phyloP scores from a whole-genome alignment of 2,113 vertebrate genomes.

The Scophthalmus maximus region DNA sequence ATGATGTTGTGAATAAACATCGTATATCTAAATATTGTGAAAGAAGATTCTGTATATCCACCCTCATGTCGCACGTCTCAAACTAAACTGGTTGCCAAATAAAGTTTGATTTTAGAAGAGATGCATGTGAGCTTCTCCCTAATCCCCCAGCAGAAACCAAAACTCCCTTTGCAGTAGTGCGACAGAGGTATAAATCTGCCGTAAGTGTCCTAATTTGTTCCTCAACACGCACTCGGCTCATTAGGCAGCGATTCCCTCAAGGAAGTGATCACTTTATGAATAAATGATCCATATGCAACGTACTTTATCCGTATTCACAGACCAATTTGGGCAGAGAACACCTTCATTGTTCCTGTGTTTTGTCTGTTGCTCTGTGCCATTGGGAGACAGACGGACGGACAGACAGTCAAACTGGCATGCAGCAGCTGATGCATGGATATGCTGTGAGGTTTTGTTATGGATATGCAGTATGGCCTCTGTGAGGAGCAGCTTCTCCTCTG shows the following conservation, averaged over 20 bases:
- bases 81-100: no score
- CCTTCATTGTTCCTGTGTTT: background rate
- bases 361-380: conserved; percentile 10
- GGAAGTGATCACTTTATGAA: conserved; percentile 31
- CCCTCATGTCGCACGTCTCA: no score
- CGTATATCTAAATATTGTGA: no score
- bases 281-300: conserved; percentile 19
- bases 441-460: conserved; percentile 56
- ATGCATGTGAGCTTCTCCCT: background rate
- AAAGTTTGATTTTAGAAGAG: background rate
- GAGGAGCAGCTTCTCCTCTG: conserved; percentile 60
- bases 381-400: conserved; percentile 8
- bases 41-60: no score
- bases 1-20: no score
- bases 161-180: background rate
- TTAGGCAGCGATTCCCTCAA: conserved; percentile 39
- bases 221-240: conserved; percentile 41
- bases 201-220: conserved; percentile 39
- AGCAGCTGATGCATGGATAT: conserved; percentile 46
- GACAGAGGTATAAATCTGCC: conserved; percentile 32
- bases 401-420: conserved; percentile 44
- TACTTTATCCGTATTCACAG: background rate
- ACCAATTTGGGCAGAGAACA: background rate
- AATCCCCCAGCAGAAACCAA: background rate
- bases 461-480: conserved; percentile 67